Evolutionary conservation across 1,140 invertebrate genomes (phyloP), one percentile per base, ranked within the genome.

Genomic region (Anadara kagoshimensis): DNA sequence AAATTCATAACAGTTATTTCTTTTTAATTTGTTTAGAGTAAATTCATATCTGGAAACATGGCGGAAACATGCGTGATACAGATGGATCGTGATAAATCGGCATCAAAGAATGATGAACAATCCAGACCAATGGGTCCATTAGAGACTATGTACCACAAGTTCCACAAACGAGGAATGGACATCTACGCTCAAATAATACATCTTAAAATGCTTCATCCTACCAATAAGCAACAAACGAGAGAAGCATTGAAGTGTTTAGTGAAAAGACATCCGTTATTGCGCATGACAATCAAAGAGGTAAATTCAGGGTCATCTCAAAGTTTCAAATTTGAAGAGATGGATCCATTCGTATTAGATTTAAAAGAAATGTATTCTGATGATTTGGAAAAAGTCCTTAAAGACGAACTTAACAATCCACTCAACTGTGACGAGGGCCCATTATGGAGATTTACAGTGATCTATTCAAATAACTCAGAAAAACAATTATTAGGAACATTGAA

Each of bases 91-190:
- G 2, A 36, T 36, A 36, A 36, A 36, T 3, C 7, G 29, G 29
- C 29, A 36, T 36, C 29, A 36, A 7, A 36, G 2, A 36, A 36
- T 36, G 29, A 36, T 2, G 29, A 36, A 36, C 29, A 36, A 36
- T 36, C 29, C 7, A 36, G 69, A 24, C 59, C 59, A 10, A 49
- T 71, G 8, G 69, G 69, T 20, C 59, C 61, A 14, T 51, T 71
- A 16, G 69, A 71, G 20, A 71, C 69, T 18, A 71, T 71, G 69
- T 71, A 71, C 51, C 69, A 71, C 44, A 49, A 63, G 20, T 71
- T 51, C 45, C 58, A 71, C 36, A 62, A 44, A 12, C 47, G 69
- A 5, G 69, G 69, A 22, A 54, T 71, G 29, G 69, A 71, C 51
- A 62, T 71, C 22, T 63, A 63, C n/a, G 69, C 61, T 12, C 69